Evolutionary conservation across 2,113 vertebrate genomes (phyloP), one percentile per base, ranked within the genome.

Genomic region (Phocoena phocoena): DNA sequence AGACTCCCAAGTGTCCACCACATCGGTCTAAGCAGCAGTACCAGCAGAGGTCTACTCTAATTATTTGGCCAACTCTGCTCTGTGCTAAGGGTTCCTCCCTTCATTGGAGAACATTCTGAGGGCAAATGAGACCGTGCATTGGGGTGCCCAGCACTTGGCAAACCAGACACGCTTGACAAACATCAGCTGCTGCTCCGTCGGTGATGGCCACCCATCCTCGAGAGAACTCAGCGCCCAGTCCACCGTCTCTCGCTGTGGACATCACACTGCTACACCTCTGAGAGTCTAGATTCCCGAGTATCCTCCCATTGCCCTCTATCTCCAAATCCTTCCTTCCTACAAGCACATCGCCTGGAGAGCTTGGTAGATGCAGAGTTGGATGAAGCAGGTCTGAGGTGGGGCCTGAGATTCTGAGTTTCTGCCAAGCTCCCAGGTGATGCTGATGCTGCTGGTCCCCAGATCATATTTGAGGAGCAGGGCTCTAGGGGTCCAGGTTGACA

Each of bases 111-210:
- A 68, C 28, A 55, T 28, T 47, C 87, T 3, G 21, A 70, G 73
- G 80, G 28, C 44, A 68, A 65, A 76, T 6, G 67, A 62, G 50
- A n/a, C 20, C 10, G 6, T 0, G 12, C 0, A 8, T 6, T 0
- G 17, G 33, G 70, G 53, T 31, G 38, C 71, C 15, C 18, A 18
- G 73, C 71, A 18, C 18, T 8, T 25, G 87, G 79, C n/a, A 44
- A 1, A 62, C 0, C 33, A 31, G 8, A 17, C 4, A 41, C 15
- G 36, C 55, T 62, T 0, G 3, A 12, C 38, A 21, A 85, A 38
- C 6, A 6, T 18, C 23, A 14, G 65, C n/a, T 21, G 6, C 38
- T 21, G 50, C 12, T 38, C 26, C 20, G 18, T 15, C 0, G 3
- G 33, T 26, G n/a, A 26, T 18, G 33, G 85, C 70, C 36, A 25